Conservation (phyloP, 1,140 invertebrate genomes). For the Drosophila setifemur region DNA sequence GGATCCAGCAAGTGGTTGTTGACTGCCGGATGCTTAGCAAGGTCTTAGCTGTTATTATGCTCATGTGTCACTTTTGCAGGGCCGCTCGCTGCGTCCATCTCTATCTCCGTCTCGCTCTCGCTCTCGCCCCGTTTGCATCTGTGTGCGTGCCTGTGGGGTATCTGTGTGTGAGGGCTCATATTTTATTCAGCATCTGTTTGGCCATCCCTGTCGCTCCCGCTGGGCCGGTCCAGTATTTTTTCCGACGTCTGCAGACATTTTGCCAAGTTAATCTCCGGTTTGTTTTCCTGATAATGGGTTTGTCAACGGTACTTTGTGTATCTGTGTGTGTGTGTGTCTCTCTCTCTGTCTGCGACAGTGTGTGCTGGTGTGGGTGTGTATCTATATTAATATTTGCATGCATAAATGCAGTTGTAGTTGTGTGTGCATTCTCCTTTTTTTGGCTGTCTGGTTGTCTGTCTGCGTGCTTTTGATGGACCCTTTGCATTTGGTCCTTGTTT, state of each 20-base stretch:
- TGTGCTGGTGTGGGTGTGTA: slow-evolving; percentile 8
- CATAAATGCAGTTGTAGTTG: slow-evolving; percentile 52
- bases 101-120: neutral
- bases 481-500: slow-evolving; percentile 17
- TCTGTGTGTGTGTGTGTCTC: slow-evolving; percentile 42
- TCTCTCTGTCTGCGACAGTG: neutral
- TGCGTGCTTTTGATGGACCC: slow-evolving; percentile 16
- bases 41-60: slow-evolving; percentile 80
- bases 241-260: slow-evolving; percentile 75
- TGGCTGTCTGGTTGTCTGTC: slow-evolving; percentile 16
- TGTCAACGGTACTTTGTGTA: slow-evolving; percentile 73
- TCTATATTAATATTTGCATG: slow-evolving; percentile 50
- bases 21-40: slow-evolving; percentile 77
- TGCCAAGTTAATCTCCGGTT: slow-evolving; percentile 81
- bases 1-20: slow-evolving; percentile 72
- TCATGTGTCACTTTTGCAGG: slow-evolving; percentile 74
- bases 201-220: slow-evolving; percentile 40
- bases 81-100: slow-evolving; percentile 33
- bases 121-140: slow-evolving; percentile 3
- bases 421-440: slow-evolving; percentile 17
- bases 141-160: neutral
- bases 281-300: slow-evolving; percentile 81
- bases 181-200: slow-evolving; percentile 71
- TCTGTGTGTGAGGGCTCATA: slow-evolving; percentile 53
- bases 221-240: slow-evolving; percentile 39